Percentiles rank a stretch among this genome's conserved stretches.
Conservation (phyloP, 2,113 vertebrate species). For the Capricornis sumatraensis region DNA sequence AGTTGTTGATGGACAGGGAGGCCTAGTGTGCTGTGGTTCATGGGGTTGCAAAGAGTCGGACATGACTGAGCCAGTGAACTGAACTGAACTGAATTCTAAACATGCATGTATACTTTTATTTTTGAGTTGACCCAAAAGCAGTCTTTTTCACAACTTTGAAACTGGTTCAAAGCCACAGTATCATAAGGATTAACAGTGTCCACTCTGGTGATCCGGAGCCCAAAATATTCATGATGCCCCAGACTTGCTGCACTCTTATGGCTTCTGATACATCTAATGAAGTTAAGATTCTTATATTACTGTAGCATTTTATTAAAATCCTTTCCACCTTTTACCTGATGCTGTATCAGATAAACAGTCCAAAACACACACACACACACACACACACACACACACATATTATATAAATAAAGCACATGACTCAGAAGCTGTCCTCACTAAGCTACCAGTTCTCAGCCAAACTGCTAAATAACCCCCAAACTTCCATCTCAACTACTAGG, state of each 20-base stretch:
- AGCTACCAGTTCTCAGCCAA: neutral
- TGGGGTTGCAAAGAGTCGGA: neutral
- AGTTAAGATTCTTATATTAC: neutral
- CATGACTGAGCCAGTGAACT: neutral
- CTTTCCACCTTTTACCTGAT: neutral
- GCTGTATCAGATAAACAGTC: neutral
- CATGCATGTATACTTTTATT: neutral
- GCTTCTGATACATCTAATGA: neutral
- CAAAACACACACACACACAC: neutral
- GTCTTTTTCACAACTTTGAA: neutral
- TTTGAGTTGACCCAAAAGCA: neutral
- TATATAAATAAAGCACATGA: neutral
- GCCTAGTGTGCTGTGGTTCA: neutral
- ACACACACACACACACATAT: neutral
- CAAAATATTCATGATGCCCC: neutral
- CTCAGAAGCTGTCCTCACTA: neutral
- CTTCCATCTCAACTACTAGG: neutral
- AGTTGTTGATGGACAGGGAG: neutral
- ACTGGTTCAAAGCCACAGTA: neutral
- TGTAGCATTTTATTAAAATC: neutral
- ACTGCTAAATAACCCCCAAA: neutral
- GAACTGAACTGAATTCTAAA: neutral
- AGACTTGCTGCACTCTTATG: neutral
- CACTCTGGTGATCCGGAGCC: neutral
- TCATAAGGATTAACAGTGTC: neutral